Conservation (phyloP, 2,888 invertebrate genomes). For the Macroteleia sp. region DNA sequence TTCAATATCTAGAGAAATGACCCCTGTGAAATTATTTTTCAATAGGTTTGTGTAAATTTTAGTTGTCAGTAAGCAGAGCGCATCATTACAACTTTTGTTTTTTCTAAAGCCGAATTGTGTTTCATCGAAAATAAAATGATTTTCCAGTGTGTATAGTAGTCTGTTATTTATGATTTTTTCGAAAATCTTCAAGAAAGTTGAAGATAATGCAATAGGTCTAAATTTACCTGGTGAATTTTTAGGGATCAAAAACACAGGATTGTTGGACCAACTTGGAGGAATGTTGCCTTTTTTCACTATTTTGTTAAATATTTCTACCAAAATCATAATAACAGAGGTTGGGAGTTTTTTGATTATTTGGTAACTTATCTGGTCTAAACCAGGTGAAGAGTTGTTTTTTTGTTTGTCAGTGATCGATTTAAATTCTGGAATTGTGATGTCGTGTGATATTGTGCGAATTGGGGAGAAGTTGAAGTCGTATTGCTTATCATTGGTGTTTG, state of each 20-base stretch:
- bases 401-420: background rate
- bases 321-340: background rate
- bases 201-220: background rate
- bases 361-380: background rate
- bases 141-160: background rate
- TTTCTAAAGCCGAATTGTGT: background rate
- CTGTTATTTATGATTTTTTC: constrained; percentile 2
- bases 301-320: background rate
- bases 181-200: background rate
- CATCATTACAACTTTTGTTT: background rate
- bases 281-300: background rate
- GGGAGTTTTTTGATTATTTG: background rate
- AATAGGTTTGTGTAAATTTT: no score
- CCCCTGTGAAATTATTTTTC: no score
- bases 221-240: background rate
- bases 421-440: background rate
- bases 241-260: constrained; percentile 9
- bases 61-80: no score
- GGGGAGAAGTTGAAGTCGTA: no score
- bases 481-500: no score
- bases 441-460: no score
- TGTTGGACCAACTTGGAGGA: background rate
- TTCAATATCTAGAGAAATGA: no score
- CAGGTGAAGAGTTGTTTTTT: background rate
- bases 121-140: background rate